phyloP scores from a whole-genome alignment of 1,140 invertebrate genomes.

The Amphibalanus amphitrite region DNA sequence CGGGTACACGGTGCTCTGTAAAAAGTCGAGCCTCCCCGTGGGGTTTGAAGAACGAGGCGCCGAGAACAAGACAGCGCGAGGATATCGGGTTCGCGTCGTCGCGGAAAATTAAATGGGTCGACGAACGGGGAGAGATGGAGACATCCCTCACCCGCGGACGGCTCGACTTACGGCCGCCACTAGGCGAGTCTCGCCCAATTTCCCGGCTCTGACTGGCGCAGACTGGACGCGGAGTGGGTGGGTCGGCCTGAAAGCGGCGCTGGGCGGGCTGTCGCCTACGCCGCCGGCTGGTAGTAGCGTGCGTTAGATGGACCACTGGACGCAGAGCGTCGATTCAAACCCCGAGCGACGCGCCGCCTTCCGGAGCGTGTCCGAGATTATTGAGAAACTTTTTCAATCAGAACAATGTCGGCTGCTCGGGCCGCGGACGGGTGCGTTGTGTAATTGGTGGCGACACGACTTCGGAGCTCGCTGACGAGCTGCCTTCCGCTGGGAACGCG shows the following conservation, averaged over 20 bases:
- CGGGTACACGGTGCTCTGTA: neutral
- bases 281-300: no score
- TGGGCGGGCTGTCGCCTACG: no score
- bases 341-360: no score
- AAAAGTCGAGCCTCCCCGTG: neutral
- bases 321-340: neutral
- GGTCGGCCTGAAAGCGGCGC: neutral
- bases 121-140: neutral
- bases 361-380: neutral
- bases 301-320: no score
- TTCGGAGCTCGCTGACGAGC: neutral
- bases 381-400: neutral
- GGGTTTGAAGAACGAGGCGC: neutral
- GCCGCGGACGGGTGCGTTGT: neutral
- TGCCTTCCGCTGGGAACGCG: neutral
- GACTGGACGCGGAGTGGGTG: neutral
- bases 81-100: neutral
- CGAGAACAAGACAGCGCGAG: neutral
- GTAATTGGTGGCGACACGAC: neutral
- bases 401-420: neutral
- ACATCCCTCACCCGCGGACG: neutral
- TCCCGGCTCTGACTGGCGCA: neutral
- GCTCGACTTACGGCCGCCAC: neutral
- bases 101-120: neutral
- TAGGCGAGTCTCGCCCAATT: neutral